Base-by-base conservation (phyloP, 2,113 vertebrate genomes). In the Ophthalmolycus amberensis region DNA sequence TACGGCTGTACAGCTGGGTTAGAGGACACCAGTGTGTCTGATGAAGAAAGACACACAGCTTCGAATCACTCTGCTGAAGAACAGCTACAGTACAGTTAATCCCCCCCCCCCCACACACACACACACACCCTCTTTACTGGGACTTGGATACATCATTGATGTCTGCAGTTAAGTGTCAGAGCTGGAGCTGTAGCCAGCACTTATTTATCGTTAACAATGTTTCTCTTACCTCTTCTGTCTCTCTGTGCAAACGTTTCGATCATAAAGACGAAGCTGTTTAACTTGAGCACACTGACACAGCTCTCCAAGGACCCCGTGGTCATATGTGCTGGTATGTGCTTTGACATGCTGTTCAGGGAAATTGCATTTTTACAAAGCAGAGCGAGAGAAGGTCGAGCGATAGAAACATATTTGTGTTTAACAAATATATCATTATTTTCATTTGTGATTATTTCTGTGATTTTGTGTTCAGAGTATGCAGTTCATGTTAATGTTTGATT, bases 71-170 rank as follows among this genome's bases (percentile, higher is more conserved):
- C 56, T 64, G 67, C 80, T 72, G 20, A 69, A 60, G 32, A 69
- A 32, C 10, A 38, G 29, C 77, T 74, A 64, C 11, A 80, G 42
- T 75, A 48, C 37, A 63, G 38, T 64, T 72, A 48, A 80, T 75
- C 56, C 29, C 27, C 65, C 60, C 56, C 29, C 27, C 65, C 60
- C 4, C 14, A 14, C 58, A 71, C 69, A 14, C 63, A 56, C 65
- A 79, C 59, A 52, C 32, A 64, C 56, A 86, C 84, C 80, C 56
- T 89, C 87, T 83, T 88, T 71, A 73, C 78, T 79, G 75, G 68
- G 62, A 73, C 78, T 79, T 77, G 68, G 62, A 83, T 90, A 90
- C 93, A 92, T 91, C 90, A 91, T 94, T 89, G 73, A 92, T 93
- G 90, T 79, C 79, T 89, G 54, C 70, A 83, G 89, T 90, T 89